phyloP scores from a whole-genome alignment of 92 coral and sea anemone species.

The Palythoa grandis region DNA sequence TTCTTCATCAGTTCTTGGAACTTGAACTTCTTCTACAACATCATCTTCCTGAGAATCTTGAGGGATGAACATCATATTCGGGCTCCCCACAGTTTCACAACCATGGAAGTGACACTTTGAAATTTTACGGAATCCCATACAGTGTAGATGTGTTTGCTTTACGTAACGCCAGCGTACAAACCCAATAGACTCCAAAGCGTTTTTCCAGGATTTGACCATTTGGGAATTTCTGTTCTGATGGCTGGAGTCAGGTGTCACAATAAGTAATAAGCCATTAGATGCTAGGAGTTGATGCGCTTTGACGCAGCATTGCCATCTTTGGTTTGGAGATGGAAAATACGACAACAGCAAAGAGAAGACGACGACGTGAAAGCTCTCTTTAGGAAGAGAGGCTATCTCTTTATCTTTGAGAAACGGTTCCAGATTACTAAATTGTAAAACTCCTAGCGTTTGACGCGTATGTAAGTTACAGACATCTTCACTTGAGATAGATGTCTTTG shows the following conservation, averaged over 20 bases:
- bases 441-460: background rate
- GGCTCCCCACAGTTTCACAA: constrained; percentile 42
- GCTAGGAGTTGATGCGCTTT: constrained; percentile 83
- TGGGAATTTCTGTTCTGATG: constrained; percentile 91
- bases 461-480: background rate
- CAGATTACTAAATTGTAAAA: constrained; percentile 35
- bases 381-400: constrained; percentile 61
- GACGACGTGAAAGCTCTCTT: constrained; percentile 64
- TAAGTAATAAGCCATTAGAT: constrained; percentile 79
- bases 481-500: background rate
- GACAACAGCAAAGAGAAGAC: constrained; percentile 88
- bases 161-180: constrained; percentile 90
- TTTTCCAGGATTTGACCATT: constrained; percentile 97
- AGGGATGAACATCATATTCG: constrained; percentile 87
- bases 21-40: constrained; percentile 34
- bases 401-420: constrained; percentile 32
- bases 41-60: constrained; percentile 84
- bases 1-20: constrained; percentile 52
- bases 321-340: constrained; percentile 82
- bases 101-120: constrained; percentile 70
- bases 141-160: constrained; percentile 89
- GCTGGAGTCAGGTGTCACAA: constrained; percentile 94
- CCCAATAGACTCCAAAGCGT: constrained; percentile 88
- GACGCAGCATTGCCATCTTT: constrained; percentile 86
- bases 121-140: constrained; percentile 95